Evolutionary conservation across 2,797 vertebrate species (phyloP).

Genomic region (Sebastes minor): DNA sequence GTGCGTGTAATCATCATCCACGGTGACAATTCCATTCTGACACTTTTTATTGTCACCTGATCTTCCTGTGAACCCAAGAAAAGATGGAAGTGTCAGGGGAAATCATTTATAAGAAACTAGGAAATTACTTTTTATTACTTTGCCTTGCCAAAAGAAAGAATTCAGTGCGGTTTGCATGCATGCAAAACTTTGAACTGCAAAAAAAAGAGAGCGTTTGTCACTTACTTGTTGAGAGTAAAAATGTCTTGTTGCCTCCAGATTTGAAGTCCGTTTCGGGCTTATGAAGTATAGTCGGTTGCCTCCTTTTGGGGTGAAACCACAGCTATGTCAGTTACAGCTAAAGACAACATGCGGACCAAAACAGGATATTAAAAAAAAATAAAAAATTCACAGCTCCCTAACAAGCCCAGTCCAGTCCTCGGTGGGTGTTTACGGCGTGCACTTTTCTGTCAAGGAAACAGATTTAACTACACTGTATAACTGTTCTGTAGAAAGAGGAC

Average conservation of each 20-base stretch:
- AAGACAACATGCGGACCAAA: constrained; percentile 68
- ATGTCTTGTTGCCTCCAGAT: constrained; percentile 23
- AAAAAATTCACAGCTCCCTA: constrained; percentile 63
- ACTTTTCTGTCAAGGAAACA: constrained; percentile 49
- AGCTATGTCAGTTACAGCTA: constrained; percentile 69
- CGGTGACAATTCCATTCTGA: constrained; percentile 13
- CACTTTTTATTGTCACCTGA: constrained; percentile 41
- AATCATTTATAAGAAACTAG: not conserved
- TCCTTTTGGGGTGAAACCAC: constrained; percentile 68
- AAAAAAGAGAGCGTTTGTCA: constrained; percentile 12
- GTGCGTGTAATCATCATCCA: constrained; percentile 11
- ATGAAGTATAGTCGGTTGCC: constrained; percentile 40
- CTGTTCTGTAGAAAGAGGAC: constrained; percentile 44
- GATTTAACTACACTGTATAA: constrained; percentile 41
- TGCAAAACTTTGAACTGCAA: not conserved
- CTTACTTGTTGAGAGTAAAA: constrained; percentile 17
- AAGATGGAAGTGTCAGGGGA: constrained; percentile 1
- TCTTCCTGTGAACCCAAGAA: constrained; percentile 33
- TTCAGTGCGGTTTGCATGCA: constrained; percentile 15
- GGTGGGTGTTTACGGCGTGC: constrained; percentile 56
- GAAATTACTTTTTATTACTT: not conserved
- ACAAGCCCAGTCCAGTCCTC: constrained; percentile 52
- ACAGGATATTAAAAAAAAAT: constrained; percentile 64
- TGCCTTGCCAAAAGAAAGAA: not conserved
- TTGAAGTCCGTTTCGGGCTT: constrained; percentile 25